These are phyloP conservation scores for Mesorhabditis belari DNA, from an alignment of 2,888 invertebrate genomes.

Conservation along the genomic window DNA sequence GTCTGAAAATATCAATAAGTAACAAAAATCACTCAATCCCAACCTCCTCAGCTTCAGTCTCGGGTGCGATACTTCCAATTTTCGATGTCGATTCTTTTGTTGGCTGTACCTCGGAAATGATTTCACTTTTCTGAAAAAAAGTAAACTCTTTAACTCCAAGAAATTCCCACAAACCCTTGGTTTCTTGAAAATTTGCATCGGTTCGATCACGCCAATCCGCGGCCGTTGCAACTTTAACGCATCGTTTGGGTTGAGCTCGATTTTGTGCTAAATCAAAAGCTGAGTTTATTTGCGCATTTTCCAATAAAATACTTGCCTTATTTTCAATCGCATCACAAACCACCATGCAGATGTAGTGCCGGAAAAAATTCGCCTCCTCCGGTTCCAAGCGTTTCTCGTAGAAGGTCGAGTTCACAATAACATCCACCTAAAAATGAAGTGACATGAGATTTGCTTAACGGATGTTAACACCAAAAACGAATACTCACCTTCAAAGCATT, in stretches of 20 bases:
- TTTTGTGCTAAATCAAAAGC: slow-evolving; percentile 17
- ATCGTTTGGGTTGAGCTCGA: slow-evolving; percentile 28
- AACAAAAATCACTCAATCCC: neutral
- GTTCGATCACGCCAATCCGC: slow-evolving; percentile 29
- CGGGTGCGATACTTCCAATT: neutral
- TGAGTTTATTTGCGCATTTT: neutral
- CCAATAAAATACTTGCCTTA: slow-evolving; percentile 7
- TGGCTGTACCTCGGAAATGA: slow-evolving; percentile 10
- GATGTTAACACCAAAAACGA: neutral
- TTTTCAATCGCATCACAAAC: slow-evolving; percentile 25
- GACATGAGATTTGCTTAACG: neutral
- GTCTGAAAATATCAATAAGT: neutral
- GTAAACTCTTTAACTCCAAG: neutral
- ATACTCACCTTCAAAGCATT: slow-evolving; percentile 18
- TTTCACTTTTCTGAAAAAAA: slow-evolving; percentile 2
- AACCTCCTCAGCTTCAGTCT: neutral
- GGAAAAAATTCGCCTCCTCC: slow-evolving; percentile 24
- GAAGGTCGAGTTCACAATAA: slow-evolving; percentile 38
- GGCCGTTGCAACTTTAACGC: slow-evolving; percentile 32
- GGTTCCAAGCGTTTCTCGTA: slow-evolving; percentile 29
- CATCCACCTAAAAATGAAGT: slow-evolving; percentile 28
- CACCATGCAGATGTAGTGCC: slow-evolving; percentile 31
- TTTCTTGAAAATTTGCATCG: slow-evolving; percentile 22
- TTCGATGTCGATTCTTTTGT: too few relatives aligned
- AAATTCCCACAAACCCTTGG: slow-evolving; percentile 8